Evolutionary conservation across 2,113 vertebrate genomes (phyloP).

Genomic region (Sphaerodactylus townsendi): DNA sequence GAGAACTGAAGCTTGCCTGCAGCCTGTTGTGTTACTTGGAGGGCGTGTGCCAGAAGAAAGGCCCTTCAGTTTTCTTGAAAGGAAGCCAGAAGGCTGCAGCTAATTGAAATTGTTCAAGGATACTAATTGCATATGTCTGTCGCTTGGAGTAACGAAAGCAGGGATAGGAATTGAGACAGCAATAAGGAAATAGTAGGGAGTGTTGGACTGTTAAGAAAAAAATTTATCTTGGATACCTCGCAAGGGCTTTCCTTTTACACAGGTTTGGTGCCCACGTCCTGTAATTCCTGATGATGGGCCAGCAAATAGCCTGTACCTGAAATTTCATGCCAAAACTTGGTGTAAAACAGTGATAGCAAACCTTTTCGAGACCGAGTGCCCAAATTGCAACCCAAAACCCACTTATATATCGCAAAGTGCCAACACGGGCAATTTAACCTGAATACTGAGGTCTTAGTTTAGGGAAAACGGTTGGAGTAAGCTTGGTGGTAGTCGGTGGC

Average conservation of each 20-base stretch:
- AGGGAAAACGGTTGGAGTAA: too few species aligned
- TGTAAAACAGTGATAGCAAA: too few species aligned
- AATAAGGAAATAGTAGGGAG: neutral
- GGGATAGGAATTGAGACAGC: neutral
- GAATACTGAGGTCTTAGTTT: too few species aligned
- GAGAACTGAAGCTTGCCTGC: too few species aligned
- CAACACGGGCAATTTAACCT: too few species aligned
- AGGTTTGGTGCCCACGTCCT: too few species aligned
- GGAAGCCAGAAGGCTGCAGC: neutral
- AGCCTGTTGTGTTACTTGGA: neutral
- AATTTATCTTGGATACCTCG: neutral
- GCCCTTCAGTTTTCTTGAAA: neutral
- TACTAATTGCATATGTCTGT: constrained; percentile 60
- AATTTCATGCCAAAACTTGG: neutral
- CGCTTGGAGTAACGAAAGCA: neutral
- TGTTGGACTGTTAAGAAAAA: neutral
- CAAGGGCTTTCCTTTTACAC: neutral
- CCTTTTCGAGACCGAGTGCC: too few species aligned
- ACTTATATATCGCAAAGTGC: too few species aligned
- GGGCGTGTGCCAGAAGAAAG: neutral
- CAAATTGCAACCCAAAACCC: too few species aligned
- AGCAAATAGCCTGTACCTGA: neutral
- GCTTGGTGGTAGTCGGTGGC: too few species aligned
- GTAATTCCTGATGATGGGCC: neutral
- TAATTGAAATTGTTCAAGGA: neutral